Base-by-base conservation (phyloP, 2,797 vertebrate species). In the Coregonus suidteri region DNA sequence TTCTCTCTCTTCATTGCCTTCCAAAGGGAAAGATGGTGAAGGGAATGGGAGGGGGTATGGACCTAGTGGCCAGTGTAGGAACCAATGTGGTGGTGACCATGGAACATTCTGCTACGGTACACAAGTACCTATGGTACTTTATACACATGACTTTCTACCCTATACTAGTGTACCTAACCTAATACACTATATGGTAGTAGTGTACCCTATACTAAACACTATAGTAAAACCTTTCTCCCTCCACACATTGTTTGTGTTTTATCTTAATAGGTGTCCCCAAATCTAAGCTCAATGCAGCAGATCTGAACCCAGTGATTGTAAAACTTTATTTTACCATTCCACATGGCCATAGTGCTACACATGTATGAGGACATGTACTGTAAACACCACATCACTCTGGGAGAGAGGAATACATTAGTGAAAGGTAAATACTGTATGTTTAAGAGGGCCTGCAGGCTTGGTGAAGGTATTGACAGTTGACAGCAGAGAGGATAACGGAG, bases 1-100 rank as follows among this genome's bases (percentile, higher is more conserved):
- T n/a, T 75, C 59, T 74, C 30, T 75, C 14, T 75, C 6, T 71
- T 47, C 6, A 67, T 86, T 3, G 96, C n/a, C 18, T 14, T 75
- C 86, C 25, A 64, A 78, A 99, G 97, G 97, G 97, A 76, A 99
- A 99, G 89, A 98, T 98, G 97, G 97, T 99, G 83, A 99, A 99
- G 91, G 98, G 98, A 84, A 99, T 99, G 98, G 98, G 98, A 0
- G 98, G 98, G 78, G 97, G 97, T 72, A 98, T 99, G 98, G 98
- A 99, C 80, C 92, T 99, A 71, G 98, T 99, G 77, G 97, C 98
- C 47, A 99, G 96, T 1, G 91, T 95, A 0, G 95, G 95, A 91
- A 99, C 97, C 70, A 99, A 97, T 91, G 98, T 99, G 68, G 97
- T 99, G 78, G 96, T 99, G 81, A 98, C 98, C 37, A 99, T 99